Percentiles rank a stretch among this genome's conserved stretches.
These are phyloP conservation scores for Dicentrarchus labrax DNA, from an alignment of 2,113 vertebrate genomes.

Conservation along the genomic window DNA sequence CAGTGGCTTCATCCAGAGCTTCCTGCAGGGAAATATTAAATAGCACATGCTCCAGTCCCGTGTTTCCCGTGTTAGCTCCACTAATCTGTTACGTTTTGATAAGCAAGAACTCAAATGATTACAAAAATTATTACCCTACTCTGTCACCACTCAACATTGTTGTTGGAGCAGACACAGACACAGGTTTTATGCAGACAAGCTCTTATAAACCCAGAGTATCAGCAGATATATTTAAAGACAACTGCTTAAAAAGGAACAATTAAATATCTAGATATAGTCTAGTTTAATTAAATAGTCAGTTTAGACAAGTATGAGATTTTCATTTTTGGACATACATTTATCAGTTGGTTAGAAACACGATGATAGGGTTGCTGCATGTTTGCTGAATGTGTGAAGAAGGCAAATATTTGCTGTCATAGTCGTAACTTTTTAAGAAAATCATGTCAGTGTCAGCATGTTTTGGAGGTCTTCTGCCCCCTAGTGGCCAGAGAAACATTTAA, in stretches of 20 bases:
- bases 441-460: too few species aligned
- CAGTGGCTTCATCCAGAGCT: constrained; percentile 84
- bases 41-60: background rate
- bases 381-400: background rate
- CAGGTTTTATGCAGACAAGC: background rate
- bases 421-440: too few species aligned
- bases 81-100: background rate
- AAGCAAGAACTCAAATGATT: background rate
- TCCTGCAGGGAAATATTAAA: constrained; percentile 71
- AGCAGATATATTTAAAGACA: background rate
- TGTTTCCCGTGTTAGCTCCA: too few species aligned
- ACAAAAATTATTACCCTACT: background rate
- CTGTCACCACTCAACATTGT: background rate
- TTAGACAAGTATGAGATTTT: background rate
- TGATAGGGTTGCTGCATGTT: background rate
- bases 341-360: background rate
- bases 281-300: too few species aligned
- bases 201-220: background rate
- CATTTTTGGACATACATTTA: background rate
- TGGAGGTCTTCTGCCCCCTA: too few species aligned
- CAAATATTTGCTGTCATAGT: background rate
- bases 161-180: background rate
- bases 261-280: background rate
- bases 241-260: background rate
- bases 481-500: too few species aligned